Base-by-base conservation (phyloP, 2,113 vertebrate species). In the Isurus oxyrinchus region DNA sequence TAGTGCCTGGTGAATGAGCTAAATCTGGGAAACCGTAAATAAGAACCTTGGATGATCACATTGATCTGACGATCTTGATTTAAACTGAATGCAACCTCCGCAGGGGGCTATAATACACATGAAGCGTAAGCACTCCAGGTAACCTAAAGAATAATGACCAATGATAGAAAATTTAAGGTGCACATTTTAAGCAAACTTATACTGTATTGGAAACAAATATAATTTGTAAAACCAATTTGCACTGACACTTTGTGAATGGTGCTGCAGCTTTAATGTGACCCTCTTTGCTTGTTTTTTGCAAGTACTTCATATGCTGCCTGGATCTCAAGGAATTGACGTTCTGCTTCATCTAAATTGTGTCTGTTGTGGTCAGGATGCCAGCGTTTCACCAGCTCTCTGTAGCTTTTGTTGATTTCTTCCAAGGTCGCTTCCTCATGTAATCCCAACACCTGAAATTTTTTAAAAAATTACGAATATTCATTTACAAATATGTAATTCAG, bases 331-430 rank as follows among this genome's bases (percentile, higher is more conserved):
- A 99, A 99, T 96, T 97, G 98, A 81, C 96, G 96, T 97, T 98
- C 98, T 31, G 99, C 98, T 44, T 99, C 98, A 94, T 96, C 94
- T 0, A 81, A 96, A 21, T 97, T 97, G 53, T 98, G 97, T 63
- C 96, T 97, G 97, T 99, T 99, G 97, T 98, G 98, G 97, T 99
- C 99, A 6, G 99, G 99, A 96, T 99, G 99, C 98, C 99, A 99
- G 31, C 97, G 96, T 97, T 99, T 99, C 96, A 98, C 98, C 96
- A 98, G 97, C 76, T 99, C 98, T 95, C 97, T 97, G 96, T 99
- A 99, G 96, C 97, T 98, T 59, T 61, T 97, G 40, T 97, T 98
- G 97, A 99, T 98, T 40, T 99, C 98, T 96, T 99, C 98, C 53
- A 97, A 2, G 19, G 98, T 97, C 63, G 98, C 98, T 8, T 98